Base-by-base conservation (phyloP, 1,140 invertebrate species). In the Lordiphosa clarofinis region DNA sequence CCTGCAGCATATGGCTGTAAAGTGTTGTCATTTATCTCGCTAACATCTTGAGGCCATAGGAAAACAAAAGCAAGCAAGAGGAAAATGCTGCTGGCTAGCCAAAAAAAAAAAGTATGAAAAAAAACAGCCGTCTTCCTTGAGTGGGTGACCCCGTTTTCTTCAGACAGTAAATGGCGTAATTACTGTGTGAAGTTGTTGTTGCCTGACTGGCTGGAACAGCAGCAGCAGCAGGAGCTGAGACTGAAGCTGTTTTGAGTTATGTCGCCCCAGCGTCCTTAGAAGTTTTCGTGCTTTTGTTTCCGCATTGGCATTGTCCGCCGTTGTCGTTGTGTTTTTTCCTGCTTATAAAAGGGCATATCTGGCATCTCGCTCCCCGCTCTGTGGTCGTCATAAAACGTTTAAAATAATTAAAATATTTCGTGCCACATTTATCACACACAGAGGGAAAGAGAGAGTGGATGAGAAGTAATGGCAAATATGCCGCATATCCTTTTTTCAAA, bases 351-450 rank as follows among this genome's bases (percentile, higher is more conserved):
- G 24, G 53, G 61, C 64, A 59, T 86, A 79, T 73, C 73, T 73
- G 50, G 65, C 56, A 60, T 70, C 69, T 48, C 24, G 19, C 35
- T 44, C 46, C 39, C 38, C 42, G 42, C 70, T 53, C 43, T 57
- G 66, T 59, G 71, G 78, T 63, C 67, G 74, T 70, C 66, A 87
- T 87, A 79, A 87, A 87, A 87, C 82, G 73, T 87, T 87, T 87
- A 87, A 87, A 87, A 87, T 87, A 87, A 84, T 87, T 87, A 78
- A 87, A 87, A 87, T 87, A 82, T 87, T 87, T 87, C 73, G 76
- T 84, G 82, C 66, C 82, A 87, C 82, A 82, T 86, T 79, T 79
- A 84, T 82, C 78, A 84, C 9, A 44, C 37, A 69, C 36, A 48
- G 21, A 35, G 28, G 15, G 15, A 15, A 15, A 50, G 33, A 33